These are phyloP conservation scores for Psix sp. DNA, from an alignment of 1,140 invertebrate species.

Conservation along the genomic window DNA sequence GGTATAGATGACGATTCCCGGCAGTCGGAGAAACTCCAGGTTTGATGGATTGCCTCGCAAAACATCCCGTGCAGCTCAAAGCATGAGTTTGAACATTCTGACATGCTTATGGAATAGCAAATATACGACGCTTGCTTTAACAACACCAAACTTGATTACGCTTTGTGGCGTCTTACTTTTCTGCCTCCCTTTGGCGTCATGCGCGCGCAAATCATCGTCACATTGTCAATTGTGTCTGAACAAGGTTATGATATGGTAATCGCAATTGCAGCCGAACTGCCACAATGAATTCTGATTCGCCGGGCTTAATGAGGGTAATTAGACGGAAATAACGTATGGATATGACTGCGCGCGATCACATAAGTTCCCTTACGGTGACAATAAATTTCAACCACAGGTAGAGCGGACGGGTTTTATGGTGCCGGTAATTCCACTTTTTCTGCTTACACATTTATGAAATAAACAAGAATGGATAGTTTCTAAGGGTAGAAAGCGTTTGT, in stretches of 20 bases:
- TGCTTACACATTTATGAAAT: conserved; percentile 49
- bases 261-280: too few species aligned
- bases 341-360: conserved; percentile 7
- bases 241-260: too few species aligned
- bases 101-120: conserved; percentile 58
- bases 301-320: conserved; percentile 20
- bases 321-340: conserved; percentile 8
- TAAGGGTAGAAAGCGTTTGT: conserved; percentile 45
- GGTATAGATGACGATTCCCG: conserved; percentile 58
- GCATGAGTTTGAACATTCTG: conserved; percentile 56
- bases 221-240: too few species aligned
- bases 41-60: conserved; percentile 64
- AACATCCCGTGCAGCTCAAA: conserved; percentile 58
- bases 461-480: conserved; percentile 53
- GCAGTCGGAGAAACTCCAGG: conserved; percentile 60
- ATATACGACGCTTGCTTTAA: conserved; percentile 50
- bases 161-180: conserved; percentile 36
- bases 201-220: too few species aligned
- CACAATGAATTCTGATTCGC: conserved; percentile 22
- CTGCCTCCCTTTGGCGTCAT: background rate
- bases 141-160: conserved; percentile 58
- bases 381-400: conserved; percentile 30
- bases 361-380: conserved; percentile 24
- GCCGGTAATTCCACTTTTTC: conserved; percentile 49
- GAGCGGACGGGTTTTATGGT: conserved; percentile 32